phyloP scores from a whole-genome alignment of 2,888 invertebrate genomes.

The Gastracanthus pulcherrimus region DNA sequence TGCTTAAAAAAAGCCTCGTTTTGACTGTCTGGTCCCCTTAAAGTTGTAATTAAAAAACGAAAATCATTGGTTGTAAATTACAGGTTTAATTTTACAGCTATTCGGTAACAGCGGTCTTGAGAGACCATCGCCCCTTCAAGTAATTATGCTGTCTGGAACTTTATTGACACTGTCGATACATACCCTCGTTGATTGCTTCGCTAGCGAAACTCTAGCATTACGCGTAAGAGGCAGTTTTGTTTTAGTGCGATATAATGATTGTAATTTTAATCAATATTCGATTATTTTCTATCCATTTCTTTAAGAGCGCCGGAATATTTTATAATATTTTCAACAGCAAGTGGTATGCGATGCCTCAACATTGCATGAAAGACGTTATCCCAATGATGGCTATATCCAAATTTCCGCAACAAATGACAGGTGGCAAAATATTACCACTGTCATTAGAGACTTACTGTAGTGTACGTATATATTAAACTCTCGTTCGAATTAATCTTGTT shows the following conservation, averaged over 20 bases:
- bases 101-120: neutral
- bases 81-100: no score
- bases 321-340: neutral
- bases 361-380: neutral
- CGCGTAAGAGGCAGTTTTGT: constrained; percentile 16
- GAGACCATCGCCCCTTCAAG: constrained; percentile 8
- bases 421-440: constrained; percentile 9
- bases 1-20: no score
- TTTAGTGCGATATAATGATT: no score
- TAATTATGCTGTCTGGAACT: neutral
- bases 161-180: constrained; percentile 18
- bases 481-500: neutral
- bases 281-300: neutral
- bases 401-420: neutral
- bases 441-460: constrained; percentile 20
- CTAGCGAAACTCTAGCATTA: constrained; percentile 10
- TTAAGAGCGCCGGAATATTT: constrained; percentile 19
- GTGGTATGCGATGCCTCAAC: neutral
- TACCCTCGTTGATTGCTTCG: constrained; percentile 27
- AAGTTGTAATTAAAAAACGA: no score
- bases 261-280: no score
- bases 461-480: neutral
- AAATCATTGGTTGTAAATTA: no score
- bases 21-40: no score
- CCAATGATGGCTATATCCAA: constrained; percentile 18